Conservation (phyloP, 2,113 vertebrate species). For the Tympanuchus pallidicinctus region DNA sequence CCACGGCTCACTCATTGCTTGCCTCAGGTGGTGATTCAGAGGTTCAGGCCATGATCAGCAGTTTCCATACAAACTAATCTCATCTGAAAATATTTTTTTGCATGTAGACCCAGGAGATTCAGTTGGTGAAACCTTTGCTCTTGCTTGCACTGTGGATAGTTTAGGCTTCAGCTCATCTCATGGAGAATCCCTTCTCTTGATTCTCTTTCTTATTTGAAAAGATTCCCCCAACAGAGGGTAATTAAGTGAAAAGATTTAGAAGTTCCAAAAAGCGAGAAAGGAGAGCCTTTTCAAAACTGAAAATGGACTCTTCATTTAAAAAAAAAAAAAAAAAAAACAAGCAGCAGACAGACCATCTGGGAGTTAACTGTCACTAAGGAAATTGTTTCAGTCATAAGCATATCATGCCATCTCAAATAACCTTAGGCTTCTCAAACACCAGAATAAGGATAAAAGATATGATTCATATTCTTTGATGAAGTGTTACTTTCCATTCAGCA, state of each 20-base stretch:
- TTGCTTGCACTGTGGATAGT: background rate
- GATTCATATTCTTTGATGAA: background rate
- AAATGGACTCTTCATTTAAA: background rate
- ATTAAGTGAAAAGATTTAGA: background rate
- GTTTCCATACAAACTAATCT: background rate
- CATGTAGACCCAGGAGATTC: fast-evolving
- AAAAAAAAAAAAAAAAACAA: background rate
- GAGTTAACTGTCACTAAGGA: background rate
- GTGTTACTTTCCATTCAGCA: background rate
- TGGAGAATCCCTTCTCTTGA: background rate
- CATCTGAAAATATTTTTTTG: background rate
- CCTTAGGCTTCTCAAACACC: background rate
- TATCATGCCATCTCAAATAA: background rate
- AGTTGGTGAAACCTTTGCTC: background rate
- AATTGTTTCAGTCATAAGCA: background rate
- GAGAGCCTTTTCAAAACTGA: background rate
- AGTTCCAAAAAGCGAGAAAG: background rate
- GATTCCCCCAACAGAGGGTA: background rate
- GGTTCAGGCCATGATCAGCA: too few species aligned
- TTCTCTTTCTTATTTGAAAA: background rate
- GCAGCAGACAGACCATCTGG: fast-evolving
- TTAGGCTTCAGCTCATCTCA: background rate
- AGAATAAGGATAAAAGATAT: fast-evolving
- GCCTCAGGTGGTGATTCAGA: too few species aligned
- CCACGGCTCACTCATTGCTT: too few species aligned